Percentiles rank a stretch among this genome's conserved stretches.
These are phyloP conservation scores for Ptilonorhynchus violaceus DNA, from an alignment of 2,113 vertebrate species.

Conservation along the genomic window DNA sequence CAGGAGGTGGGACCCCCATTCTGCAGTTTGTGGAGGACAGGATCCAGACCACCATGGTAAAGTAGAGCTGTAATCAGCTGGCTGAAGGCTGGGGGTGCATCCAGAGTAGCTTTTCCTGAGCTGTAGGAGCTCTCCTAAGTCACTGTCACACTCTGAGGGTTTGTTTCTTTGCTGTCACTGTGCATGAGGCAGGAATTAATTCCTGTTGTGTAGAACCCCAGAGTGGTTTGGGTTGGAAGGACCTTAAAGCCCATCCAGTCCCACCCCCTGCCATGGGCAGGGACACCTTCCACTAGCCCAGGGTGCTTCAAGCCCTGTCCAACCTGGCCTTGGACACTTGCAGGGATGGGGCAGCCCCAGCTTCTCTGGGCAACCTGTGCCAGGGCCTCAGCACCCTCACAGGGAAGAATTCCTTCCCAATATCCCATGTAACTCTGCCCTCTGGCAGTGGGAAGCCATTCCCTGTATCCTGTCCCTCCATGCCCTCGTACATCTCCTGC, in stretches of 20 bases:
- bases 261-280: background rate
- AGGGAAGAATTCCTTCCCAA: background rate
- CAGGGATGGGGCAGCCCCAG: background rate
- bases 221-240: background rate
- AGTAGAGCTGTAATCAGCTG: background rate
- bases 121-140: background rate
- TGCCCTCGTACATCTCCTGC: background rate
- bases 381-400: background rate
- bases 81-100: background rate
- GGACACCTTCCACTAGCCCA: background rate
- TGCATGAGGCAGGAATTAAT: background rate
- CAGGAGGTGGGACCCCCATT: conserved; percentile 55
- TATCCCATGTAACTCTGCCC: background rate
- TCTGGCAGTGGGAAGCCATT: background rate
- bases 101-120: background rate
- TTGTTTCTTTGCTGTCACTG: background rate
- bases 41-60: conserved; percentile 84
- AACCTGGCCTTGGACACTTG: background rate
- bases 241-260: fast-evolving
- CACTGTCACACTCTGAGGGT: background rate
- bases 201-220: background rate
- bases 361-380: background rate
- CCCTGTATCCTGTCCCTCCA: background rate
- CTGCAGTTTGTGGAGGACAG: conserved; percentile 78
- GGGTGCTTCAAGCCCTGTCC: background rate